Percentiles rank a stretch among this genome's conserved stretches.
Evolutionary conservation across 1,140 invertebrate species (phyloP).

Genomic region (Lucilia cuprina): DNA sequence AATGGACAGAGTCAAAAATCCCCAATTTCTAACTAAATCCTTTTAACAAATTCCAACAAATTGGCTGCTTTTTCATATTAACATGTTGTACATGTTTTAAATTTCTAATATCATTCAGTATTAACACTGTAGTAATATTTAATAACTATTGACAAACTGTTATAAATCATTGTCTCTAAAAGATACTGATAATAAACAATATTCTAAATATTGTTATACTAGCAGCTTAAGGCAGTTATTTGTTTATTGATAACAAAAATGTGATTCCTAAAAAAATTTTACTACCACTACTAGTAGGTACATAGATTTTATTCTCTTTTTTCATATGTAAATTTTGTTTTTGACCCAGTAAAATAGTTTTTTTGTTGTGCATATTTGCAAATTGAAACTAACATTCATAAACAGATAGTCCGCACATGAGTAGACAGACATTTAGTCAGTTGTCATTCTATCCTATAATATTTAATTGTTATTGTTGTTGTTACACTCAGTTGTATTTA

Average conservation of each 20-base stretch:
- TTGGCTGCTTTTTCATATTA: too few relatives aligned
- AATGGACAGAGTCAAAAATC: too few relatives aligned
- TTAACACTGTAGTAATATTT: too few relatives aligned
- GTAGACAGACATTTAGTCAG: neutral
- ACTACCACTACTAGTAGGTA: neutral
- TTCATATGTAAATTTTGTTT: neutral
- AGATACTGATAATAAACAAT: neutral
- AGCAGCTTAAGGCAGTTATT: neutral
- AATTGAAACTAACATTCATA: neutral
- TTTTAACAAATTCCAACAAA: too few relatives aligned
- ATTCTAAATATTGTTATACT: neutral
- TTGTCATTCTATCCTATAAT: neutral
- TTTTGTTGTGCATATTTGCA: neutral
- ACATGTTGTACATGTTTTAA: too few relatives aligned
- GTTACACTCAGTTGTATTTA: neutral
- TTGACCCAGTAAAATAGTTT: neutral
- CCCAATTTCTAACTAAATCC: too few relatives aligned
- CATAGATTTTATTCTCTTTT: neutral
- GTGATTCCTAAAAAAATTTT: neutral
- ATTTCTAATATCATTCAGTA: too few relatives aligned
- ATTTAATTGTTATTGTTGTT: too few relatives aligned
- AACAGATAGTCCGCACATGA: neutral
- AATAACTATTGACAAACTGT: too few relatives aligned
- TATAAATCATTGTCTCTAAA: too few relatives aligned
- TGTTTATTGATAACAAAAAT: neutral